Percentiles rank a stretch among this genome's conserved stretches.
Conservation (phyloP, 2,113 vertebrate species). For the Heterochromis multidens region DNA sequence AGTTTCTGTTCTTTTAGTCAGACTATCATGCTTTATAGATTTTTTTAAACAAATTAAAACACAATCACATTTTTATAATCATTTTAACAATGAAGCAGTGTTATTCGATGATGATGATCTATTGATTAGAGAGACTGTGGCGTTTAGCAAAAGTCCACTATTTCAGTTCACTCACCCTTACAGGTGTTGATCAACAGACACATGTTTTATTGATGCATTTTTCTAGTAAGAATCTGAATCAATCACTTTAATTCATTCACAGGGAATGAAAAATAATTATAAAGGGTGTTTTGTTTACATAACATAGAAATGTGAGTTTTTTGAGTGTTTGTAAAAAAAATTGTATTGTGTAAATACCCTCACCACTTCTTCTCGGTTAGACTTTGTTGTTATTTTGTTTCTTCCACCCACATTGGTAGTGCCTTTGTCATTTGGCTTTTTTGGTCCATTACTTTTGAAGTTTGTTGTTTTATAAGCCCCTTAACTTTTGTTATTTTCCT, state of each 20-base stretch:
- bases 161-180: not conserved
- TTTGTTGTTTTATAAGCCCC: slow-evolving; percentile 37
- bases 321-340: not conserved
- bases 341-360: not conserved
- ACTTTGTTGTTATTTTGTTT: slow-evolving; percentile 18
- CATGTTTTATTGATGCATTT: slow-evolving; percentile 5
- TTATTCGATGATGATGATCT: not conserved
- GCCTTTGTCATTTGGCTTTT: slow-evolving; percentile 32
- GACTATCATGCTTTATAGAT: not conserved
- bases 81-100: not conserved
- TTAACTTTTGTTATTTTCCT: slow-evolving; percentile 44
- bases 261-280: not conserved
- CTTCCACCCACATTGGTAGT: not conserved
- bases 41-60: not conserved
- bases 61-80: not conserved
- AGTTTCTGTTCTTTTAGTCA: not conserved
- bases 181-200: not conserved
- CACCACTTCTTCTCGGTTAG: not conserved
- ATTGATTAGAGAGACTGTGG: not conserved
- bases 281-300: not conserved
- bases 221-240: not conserved
- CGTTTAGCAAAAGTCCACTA: not conserved
- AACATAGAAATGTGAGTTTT: not conserved
- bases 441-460: slow-evolving; percentile 26
- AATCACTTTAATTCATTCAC: slow-evolving; percentile 2